A percentile compares a stretch with the other conserved stretches of the same genome.
Evolutionary conservation across 2,113 vertebrate genomes (phyloP).

Genomic region (Beaufortia kweichowensis): DNA sequence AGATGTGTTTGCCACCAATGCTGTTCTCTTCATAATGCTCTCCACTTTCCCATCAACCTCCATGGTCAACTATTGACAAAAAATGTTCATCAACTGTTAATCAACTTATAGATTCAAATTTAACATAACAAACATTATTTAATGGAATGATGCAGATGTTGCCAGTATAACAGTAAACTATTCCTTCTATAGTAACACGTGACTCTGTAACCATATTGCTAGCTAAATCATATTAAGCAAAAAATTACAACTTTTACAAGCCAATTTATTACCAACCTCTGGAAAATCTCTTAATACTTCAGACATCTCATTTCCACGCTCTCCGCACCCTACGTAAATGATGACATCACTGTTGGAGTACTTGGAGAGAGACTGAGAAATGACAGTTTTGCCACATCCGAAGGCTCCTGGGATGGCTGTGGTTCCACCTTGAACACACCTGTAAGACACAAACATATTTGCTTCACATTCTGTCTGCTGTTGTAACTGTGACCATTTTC

Average conservation of each 20-base stretch:
- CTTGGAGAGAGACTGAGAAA: slow-evolving; percentile 96
- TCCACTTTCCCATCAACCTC: slow-evolving; percentile 94
- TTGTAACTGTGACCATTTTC: too few species aligned
- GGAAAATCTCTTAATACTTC: slow-evolving; percentile 98
- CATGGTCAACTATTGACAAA: slow-evolving; percentile 84
- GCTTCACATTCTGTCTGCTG: too few species aligned
- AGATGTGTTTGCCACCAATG: slow-evolving; percentile 93
- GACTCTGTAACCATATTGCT: too few species aligned
- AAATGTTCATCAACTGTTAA: slow-evolving; percentile 49
- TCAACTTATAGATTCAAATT: too few species aligned
- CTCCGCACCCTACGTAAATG: slow-evolving; percentile 95
- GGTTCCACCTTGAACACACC: slow-evolving; percentile 96
- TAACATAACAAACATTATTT: too few species aligned
- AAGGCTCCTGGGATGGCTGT: slow-evolving; percentile 98
- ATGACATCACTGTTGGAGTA: slow-evolving; percentile 98
- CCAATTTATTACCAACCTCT: slow-evolving; percentile 77
- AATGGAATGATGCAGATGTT: too few species aligned
- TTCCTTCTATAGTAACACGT: too few species aligned
- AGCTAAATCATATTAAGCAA: neutral
- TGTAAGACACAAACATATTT: slow-evolving; percentile 50
- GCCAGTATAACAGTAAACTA: too few species aligned
- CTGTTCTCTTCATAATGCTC: slow-evolving; percentile 98
- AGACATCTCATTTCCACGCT: slow-evolving; percentile 98
- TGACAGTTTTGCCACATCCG: slow-evolving; percentile 96
- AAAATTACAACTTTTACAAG: neutral